Evolutionary conservation across 1,140 invertebrate genomes (phyloP).

Genomic region (Leptonema lineaticorne): DNA sequence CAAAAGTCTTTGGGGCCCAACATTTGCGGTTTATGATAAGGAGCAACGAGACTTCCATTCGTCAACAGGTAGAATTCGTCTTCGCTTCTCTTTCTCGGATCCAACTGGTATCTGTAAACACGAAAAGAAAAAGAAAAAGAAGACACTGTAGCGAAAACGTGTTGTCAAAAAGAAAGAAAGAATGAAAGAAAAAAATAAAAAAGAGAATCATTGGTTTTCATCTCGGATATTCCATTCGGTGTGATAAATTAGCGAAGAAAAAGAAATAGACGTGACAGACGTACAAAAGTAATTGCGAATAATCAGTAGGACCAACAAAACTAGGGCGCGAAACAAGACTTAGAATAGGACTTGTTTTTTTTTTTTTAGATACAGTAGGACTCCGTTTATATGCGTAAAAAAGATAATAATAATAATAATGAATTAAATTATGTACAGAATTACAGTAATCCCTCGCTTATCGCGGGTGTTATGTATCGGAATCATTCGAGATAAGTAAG

Average conservation of each 20-base stretch:
- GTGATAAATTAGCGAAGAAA: background rate
- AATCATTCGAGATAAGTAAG: no score
- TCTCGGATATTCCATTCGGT: background rate
- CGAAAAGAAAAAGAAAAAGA: slow-evolving; percentile 24
- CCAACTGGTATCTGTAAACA: slow-evolving; percentile 55
- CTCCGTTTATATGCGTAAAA: no score
- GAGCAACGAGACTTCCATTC: slow-evolving; percentile 62
- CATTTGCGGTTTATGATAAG: slow-evolving; percentile 49
- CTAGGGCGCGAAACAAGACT: background rate
- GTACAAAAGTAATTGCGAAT: background rate
- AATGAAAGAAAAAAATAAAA: no score
- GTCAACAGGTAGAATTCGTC: slow-evolving; percentile 60
- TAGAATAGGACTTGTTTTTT: no score
- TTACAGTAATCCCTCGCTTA: no score
- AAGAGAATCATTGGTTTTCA: no score
- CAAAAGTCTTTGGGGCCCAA: slow-evolving; percentile 59
- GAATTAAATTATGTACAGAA: no score
- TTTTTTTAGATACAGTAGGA: no score
- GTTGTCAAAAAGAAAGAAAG: no score
- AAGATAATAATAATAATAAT: no score
- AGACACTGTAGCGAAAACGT: background rate
- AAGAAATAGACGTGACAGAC: background rate
- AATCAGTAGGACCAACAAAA: slow-evolving; percentile 14
- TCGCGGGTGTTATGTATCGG: no score
- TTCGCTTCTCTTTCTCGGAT: slow-evolving; percentile 51